Evolutionary conservation across 2,888 invertebrate genomes (phyloP).

Genomic region (Amphimallon solstitiale): DNA sequence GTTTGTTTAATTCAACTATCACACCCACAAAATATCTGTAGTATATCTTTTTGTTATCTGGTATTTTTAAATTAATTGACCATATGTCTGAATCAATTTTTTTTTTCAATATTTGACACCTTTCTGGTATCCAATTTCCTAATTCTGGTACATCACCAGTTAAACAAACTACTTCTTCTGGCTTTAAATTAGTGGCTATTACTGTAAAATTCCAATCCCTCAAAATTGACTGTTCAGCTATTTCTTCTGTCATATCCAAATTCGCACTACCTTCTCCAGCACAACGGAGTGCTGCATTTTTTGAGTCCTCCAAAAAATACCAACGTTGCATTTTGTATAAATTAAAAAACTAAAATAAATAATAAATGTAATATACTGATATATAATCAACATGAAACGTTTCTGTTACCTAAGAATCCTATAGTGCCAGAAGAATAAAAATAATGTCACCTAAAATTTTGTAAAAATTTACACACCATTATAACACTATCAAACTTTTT

Average conservation of each 20-base stretch:
- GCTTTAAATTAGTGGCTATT: conserved; percentile 64
- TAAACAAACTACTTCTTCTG: conserved; percentile 74
- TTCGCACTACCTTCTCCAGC: conserved; percentile 33
- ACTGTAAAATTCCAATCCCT: conserved; percentile 67
- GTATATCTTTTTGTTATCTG: conserved; percentile 72
- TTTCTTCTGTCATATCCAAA: conserved; percentile 40
- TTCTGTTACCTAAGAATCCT: too few relatives aligned
- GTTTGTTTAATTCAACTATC: conserved; percentile 69
- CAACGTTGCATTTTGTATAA: conserved; percentile 70
- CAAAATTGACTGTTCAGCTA: conserved; percentile 34
- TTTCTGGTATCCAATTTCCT: conserved; percentile 77
- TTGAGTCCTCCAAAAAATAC: conserved; percentile 71
- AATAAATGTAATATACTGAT: too few relatives aligned
- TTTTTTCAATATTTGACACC: conserved; percentile 67
- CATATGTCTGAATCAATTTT: conserved; percentile 68
- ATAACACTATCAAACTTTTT: too few relatives aligned
- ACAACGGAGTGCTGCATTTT: conserved; percentile 51
- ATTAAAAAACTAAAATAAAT: conserved; percentile 36
- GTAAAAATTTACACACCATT: too few relatives aligned
- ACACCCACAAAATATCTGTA: conserved; percentile 84
- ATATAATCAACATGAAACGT: too few relatives aligned
- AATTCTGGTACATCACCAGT: conserved; percentile 75
- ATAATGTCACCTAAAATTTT: too few relatives aligned
- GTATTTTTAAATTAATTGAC: conserved; percentile 73
- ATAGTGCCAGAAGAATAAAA: too few relatives aligned